Percentiles rank a stretch among this genome's conserved stretches.
phyloP scores from a whole-genome alignment of 1,140 invertebrate genomes.

The Aphelinus certus region DNA sequence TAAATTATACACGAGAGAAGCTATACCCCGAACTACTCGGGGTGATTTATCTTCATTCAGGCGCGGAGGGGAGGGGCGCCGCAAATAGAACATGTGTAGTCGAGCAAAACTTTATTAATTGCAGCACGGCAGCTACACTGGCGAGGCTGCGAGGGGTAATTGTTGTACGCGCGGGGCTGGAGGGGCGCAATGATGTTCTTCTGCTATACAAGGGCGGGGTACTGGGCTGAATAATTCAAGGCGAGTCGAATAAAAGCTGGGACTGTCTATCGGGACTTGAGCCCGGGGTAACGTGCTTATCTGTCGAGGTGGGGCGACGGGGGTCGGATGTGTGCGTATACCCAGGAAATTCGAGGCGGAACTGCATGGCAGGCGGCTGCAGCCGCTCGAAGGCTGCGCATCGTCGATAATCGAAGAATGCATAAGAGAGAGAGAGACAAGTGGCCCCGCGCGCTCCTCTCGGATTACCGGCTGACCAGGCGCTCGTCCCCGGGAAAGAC shows the following conservation, averaged over 20 bases:
- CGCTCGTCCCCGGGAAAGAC: no score
- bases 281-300: no score
- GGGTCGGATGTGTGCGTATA: no score
- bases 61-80: background rate
- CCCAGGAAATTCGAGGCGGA: slow-evolving; percentile 25
- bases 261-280: no score
- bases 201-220: background rate
- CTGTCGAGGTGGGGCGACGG: no score
- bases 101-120: slow-evolving; percentile 17
- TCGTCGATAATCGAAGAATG: slow-evolving; percentile 32
- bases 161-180: background rate
- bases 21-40: no score
- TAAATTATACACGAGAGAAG: background rate
- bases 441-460: no score
- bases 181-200: background rate
- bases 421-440: background rate
- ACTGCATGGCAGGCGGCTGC: background rate
- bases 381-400: background rate
- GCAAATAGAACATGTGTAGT: slow-evolving; percentile 7
- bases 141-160: background rate
- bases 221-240: background rate
- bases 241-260: background rate
- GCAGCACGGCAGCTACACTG: background rate
- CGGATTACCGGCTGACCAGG: no score
- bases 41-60: slow-evolving; percentile 3